Percentiles rank a stretch among this genome's conserved stretches.
phyloP scores from a whole-genome alignment of 2,888 invertebrate species.

The Lycocerus yunnanus region DNA sequence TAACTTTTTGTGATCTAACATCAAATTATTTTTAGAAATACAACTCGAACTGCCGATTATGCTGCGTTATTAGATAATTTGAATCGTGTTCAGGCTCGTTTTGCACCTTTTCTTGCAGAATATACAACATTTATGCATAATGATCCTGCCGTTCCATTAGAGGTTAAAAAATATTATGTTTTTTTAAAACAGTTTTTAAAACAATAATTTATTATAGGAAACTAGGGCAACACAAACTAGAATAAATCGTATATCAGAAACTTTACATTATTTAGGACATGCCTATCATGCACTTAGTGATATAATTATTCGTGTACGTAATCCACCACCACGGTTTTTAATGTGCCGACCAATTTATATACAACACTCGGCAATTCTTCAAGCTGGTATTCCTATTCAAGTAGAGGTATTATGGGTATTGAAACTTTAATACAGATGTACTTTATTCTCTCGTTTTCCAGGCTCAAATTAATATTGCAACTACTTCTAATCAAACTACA shows the following conservation, averaged over 20 bases:
- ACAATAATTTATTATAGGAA: slow-evolving; percentile 50
- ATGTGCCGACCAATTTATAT: slow-evolving; percentile 74
- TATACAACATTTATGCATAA: slow-evolving; percentile 65
- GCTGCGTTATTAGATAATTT: slow-evolving; percentile 62
- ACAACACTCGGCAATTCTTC: slow-evolving; percentile 68
- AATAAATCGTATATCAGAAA: slow-evolving; percentile 76
- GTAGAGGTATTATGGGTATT: slow-evolving; percentile 55
- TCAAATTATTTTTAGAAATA: background rate
- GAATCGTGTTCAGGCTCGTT: slow-evolving; percentile 60
- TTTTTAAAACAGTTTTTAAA: slow-evolving; percentile 28
- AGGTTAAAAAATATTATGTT: slow-evolving; percentile 43
- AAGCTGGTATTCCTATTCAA: slow-evolving; percentile 69
- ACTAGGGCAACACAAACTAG: slow-evolving; percentile 65
- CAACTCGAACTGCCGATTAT: slow-evolving; percentile 53
- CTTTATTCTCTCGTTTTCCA: slow-evolving; percentile 13
- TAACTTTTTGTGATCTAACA: background rate
- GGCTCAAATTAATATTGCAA: slow-evolving; percentile 42
- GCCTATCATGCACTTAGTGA: slow-evolving; percentile 90
- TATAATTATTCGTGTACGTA: slow-evolving; percentile 73
- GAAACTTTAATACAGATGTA: background rate
- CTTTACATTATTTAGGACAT: slow-evolving; percentile 85
- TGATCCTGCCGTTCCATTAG: slow-evolving; percentile 61
- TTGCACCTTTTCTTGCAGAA: slow-evolving; percentile 69
- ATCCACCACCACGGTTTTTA: slow-evolving; percentile 70
- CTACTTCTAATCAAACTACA: slow-evolving; percentile 26